A percentile compares a stretch with the other conserved stretches of the same genome.
Evolutionary conservation across 2,113 vertebrate species (phyloP).

Genomic region (Anolis carolinensis): DNA sequence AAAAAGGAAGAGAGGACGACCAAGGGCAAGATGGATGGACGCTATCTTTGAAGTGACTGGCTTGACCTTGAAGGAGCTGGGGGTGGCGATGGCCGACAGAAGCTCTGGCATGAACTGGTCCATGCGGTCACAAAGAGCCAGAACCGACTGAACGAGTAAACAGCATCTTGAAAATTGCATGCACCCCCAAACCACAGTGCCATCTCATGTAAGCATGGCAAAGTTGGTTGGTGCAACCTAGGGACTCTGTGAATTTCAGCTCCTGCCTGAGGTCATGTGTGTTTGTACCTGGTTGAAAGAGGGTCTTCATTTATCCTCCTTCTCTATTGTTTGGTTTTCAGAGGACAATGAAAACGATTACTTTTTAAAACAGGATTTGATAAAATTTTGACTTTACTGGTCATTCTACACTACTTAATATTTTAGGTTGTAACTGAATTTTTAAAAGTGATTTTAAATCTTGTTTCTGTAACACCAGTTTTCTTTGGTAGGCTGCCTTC

Average conservation of each 20-base stretch:
- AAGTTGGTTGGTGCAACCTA: neutral
- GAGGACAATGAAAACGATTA: neutral
- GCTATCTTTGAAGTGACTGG: too few species aligned
- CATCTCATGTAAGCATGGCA: neutral
- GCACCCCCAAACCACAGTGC: neutral
- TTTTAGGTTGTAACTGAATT: neutral
- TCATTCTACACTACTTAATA: neutral
- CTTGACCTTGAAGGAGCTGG: too few species aligned
- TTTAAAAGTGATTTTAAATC: neutral
- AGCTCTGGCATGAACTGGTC: too few species aligned
- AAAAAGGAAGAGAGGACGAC: too few species aligned
- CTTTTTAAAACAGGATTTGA: neutral
- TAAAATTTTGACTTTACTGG: neutral
- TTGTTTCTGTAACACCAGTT: neutral
- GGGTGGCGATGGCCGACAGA: too few species aligned
- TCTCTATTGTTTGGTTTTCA: neutral
- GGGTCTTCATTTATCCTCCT: neutral
- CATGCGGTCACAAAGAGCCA: too few species aligned
- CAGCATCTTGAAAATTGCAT: neutral
- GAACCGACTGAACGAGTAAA: too few species aligned
- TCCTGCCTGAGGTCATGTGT: too few species aligned
- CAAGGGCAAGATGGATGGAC: too few species aligned
- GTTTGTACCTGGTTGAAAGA: neutral
- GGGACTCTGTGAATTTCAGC: neutral
- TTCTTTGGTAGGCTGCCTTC: neutral